Base-by-base conservation (phyloP, 2,113 vertebrate species). In the Burhinus bistriatus region DNA sequence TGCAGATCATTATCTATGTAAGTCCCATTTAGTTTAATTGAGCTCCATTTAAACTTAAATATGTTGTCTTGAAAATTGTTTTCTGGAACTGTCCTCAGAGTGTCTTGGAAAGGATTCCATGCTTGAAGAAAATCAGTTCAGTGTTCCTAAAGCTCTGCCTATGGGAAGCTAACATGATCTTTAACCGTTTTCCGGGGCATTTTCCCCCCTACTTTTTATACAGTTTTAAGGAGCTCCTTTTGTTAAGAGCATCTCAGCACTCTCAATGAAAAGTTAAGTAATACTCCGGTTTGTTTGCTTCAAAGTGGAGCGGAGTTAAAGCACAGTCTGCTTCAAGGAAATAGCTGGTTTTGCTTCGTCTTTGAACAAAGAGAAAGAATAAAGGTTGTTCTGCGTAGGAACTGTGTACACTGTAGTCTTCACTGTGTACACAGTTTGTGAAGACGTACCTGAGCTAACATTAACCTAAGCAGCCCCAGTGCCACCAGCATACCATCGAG, bases 21-120 rank as follows among this genome's bases (percentile, higher is more conserved):
- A 85, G 10, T 88, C 15, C 44, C 71, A 88, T 94, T 85, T 70
- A 83, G 40, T 80, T 94, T 94, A 94, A 90, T 26, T 94, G 49
- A 95, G 49, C 62, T 92, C 29, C 59, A 85, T 89, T 91, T 94
- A 93, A 93, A 79, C 52, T 87, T 87, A 91, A 85, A 44, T 59
- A 71, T 45, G 52, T 91, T 72, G 38, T 64, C 52, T 83, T 96
- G 77, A 89, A 83, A 65, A 80, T 36, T 11, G 9, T 91, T 80
- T 91, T 88, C 54, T 0, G 0, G 49, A 83, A 69, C 54, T 77
- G 47, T 77, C 68, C 76, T 93, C 51, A 36, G 83, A 92, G 90
- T 55, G 40, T 70, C 58, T 83, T 80, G 64, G 18, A 77, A 90
- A 83, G 40, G 25, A 76, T 95, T 92, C 49, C 6, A 22, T 85